Evolutionary conservation across 2,113 vertebrate genomes (phyloP), one percentile per base, ranked within the genome.

Genomic region (Benthochromis sp.): DNA sequence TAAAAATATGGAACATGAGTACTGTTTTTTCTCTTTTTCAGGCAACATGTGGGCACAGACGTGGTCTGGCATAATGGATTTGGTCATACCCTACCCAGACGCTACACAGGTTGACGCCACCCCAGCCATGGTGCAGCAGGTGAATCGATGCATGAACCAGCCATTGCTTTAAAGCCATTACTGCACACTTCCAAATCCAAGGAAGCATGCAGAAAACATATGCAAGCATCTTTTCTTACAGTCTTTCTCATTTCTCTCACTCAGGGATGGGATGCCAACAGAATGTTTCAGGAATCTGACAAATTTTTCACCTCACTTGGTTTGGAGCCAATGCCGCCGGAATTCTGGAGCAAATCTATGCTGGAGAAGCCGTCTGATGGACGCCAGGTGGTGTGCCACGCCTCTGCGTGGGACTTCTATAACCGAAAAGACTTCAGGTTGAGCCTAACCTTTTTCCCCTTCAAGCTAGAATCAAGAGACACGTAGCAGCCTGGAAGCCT

Each of bases 31-130:
- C 24, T 90, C 2, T 79, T 90, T 69, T 93, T 85, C 90, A 99
- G 98, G 98, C 34, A 99, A 99, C 96, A 99, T 99, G 99, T 99
- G 99, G 99, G 98, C 98, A 2, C 98, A 99, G 92, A 98, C 97
- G 0, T 99, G 99, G 99, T 97, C 98, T 81, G 97, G 97, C 66
- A 97, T 99, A 90, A 99, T 98, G 85, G 96, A 98, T 36, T 89
- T 99, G 88, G 97, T 96, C 69, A 93, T 95, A 0, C 99, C 99
- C 2, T 99, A 95, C 87, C 98, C 98, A 2, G 17, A 95, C 29
- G 98, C 98, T 61, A 96, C 96, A 54, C 97, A 97, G 86, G 95
- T 99, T 52, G 99, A 99, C 38, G 97, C 97, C 86, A 99, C 98
- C 1, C 98, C 98, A 0, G 97, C 98, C 71, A 99, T 99, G 99